These are phyloP conservation scores for Leucosticte australis DNA, from an alignment of 2,113 vertebrate genomes.

Conservation along the genomic window DNA sequence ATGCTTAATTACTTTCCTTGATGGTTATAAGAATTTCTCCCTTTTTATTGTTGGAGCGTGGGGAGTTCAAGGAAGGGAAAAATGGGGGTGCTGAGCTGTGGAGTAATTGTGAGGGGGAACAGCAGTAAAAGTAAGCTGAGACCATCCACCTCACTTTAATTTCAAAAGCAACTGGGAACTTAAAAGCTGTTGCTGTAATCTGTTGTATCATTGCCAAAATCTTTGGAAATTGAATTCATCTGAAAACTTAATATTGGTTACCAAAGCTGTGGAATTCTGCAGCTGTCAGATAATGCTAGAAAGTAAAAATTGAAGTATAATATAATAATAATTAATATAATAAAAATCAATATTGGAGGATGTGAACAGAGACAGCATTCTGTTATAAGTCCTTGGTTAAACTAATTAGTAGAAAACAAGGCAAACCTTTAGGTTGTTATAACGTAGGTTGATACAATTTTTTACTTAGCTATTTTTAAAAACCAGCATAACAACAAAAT, in stretches of 20 bases:
- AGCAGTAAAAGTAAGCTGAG: constrained; percentile 6
- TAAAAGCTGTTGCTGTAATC: constrained; percentile 20
- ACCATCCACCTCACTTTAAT: background rate
- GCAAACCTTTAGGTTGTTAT: background rate
- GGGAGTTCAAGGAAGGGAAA: background rate
- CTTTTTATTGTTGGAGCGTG: background rate
- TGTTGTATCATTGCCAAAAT: background rate
- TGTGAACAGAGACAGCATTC: background rate
- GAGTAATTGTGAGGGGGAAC: background rate
- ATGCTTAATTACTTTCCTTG: background rate
- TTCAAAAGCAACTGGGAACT: background rate
- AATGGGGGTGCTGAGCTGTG: background rate
- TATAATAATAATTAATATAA: background rate
- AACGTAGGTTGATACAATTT: background rate
- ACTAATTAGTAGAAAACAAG: background rate
- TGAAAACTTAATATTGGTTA: background rate
- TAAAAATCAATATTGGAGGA: background rate
- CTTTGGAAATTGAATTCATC: background rate
- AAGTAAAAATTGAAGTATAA: background rate
- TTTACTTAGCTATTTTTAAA: background rate
- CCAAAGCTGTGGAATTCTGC: background rate
- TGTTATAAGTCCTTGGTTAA: background rate
- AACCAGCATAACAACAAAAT: background rate
- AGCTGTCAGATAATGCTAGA: background rate
- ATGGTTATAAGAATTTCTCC: background rate